Evolutionary conservation across 2,888 invertebrate species (phyloP).

Genomic region (Orthonychiurus folsomi): DNA sequence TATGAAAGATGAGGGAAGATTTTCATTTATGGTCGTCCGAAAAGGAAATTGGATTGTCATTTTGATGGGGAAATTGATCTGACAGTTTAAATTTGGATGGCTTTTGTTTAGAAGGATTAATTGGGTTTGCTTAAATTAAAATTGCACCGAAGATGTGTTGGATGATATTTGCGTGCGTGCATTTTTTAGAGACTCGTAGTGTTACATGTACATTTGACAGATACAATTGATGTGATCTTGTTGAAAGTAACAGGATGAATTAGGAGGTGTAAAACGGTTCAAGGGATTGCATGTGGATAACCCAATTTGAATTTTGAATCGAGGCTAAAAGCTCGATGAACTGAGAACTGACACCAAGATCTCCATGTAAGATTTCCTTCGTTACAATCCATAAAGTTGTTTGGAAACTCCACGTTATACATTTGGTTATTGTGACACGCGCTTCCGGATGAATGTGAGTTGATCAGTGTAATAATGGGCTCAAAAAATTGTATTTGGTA

Average conservation of each 20-base stretch:
- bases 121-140: too few relatives aligned
- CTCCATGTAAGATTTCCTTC: neutral
- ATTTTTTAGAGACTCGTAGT: neutral
- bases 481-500: constrained; percentile 1
- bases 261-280: neutral
- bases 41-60: too few relatives aligned
- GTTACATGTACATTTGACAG: neutral
- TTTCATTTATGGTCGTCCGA: too few relatives aligned
- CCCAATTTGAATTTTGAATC: neutral
- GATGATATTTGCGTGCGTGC: too few relatives aligned
- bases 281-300: neutral
- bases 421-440: neutral
- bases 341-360: neutral
- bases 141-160: too few relatives aligned
- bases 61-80: too few relatives aligned
- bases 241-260: neutral
- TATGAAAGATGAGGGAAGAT: too few relatives aligned
- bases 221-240: neutral
- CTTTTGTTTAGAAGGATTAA: too few relatives aligned
- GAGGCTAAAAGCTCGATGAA: neutral
- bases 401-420: too few relatives aligned
- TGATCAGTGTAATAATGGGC: neutral
- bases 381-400: neutral
- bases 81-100: too few relatives aligned
- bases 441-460: neutral